Percentiles rank a stretch among this genome's conserved stretches.
phyloP scores from a whole-genome alignment of 2,888 invertebrate species.

The Melanargia galathea region DNA sequence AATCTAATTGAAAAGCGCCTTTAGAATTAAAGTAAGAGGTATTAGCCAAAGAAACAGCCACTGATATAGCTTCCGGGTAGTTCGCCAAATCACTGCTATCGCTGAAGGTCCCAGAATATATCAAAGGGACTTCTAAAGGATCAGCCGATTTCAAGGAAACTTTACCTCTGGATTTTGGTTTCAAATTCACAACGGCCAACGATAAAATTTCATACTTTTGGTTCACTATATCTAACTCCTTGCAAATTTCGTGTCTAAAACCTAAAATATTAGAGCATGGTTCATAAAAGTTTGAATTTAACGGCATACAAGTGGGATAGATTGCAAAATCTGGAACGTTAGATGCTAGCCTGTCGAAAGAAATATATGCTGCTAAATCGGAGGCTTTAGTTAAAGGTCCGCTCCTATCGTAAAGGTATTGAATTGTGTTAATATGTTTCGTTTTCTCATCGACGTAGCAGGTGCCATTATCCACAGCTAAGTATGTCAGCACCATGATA shows the following conservation, averaged over 20 bases:
- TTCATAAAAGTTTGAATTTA: constrained; percentile 45
- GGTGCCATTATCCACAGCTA: constrained; percentile 59
- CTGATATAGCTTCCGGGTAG: constrained; percentile 54
- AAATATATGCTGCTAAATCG: constrained; percentile 59
- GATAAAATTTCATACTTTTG: constrained; percentile 55
- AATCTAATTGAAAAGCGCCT: constrained; percentile 53
- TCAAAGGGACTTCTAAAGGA: constrained; percentile 56
- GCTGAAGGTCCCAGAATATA: constrained; percentile 62
- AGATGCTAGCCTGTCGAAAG: constrained; percentile 42
- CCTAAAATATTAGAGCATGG: constrained; percentile 53
- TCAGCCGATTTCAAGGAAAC: constrained; percentile 54
- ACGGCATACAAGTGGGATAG: constrained; percentile 60
- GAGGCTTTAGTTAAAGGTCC: constrained; percentile 55
- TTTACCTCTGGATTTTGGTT: constrained; percentile 63
- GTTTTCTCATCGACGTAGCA: constrained; percentile 47
- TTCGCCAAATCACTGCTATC: constrained; percentile 53
- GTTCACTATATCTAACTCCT: constrained; percentile 49
- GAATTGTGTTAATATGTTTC: constrained; percentile 54
- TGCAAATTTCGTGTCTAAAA: constrained; percentile 54
- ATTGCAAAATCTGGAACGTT: constrained; percentile 64
- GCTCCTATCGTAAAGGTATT: constrained; percentile 59
- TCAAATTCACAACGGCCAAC: constrained; percentile 61
- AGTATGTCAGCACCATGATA: constrained; percentile 58
- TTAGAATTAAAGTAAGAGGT: constrained; percentile 58
- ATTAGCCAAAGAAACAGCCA: constrained; percentile 52